Evolutionary conservation across 2,888 invertebrate genomes (phyloP).

Genomic region (Sceliomorpha sp.): DNA sequence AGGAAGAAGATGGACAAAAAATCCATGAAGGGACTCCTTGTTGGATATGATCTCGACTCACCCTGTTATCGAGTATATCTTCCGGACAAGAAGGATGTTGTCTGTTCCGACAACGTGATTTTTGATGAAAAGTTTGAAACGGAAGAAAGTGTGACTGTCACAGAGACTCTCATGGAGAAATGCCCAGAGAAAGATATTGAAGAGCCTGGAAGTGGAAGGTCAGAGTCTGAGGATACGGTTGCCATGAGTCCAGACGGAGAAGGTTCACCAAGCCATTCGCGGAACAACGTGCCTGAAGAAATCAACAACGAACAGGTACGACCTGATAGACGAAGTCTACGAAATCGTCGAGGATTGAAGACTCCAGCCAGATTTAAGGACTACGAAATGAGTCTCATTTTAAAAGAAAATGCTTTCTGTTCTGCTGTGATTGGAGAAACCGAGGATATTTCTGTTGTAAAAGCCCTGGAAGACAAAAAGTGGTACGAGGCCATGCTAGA

Average conservation of each 20-base stretch:
- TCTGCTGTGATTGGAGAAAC: conserved; percentile 49
- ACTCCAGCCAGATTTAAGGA: conserved; percentile 44
- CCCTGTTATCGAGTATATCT: conserved; percentile 53
- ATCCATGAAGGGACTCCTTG: conserved; percentile 59
- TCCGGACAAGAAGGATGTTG: conserved; percentile 41
- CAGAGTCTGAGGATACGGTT: too few species aligned
- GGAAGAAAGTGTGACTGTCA: too few species aligned
- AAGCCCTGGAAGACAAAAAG: conserved; percentile 61
- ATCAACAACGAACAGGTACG: background rate
- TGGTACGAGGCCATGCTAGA: conserved; percentile 62
- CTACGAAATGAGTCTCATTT: conserved; percentile 22
- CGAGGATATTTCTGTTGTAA: conserved; percentile 52
- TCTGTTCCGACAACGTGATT: conserved; percentile 54
- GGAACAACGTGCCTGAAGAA: too few species aligned
- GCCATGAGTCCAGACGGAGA: background rate
- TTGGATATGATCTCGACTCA: conserved; percentile 60
- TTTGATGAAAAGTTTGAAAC: conserved; percentile 36
- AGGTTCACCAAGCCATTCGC: background rate
- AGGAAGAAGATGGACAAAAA: conserved; percentile 50
- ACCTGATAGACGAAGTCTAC: conserved; percentile 18
- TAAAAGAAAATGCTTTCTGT: background rate
- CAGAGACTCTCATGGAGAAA: conserved; percentile 38
- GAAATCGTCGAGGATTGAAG: conserved; percentile 49
- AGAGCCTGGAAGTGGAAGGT: conserved; percentile 6
- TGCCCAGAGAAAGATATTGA: background rate